Percentiles rank a stretch among this genome's conserved stretches.
These are phyloP conservation scores for Microctonus brassicae DNA, from an alignment of 2,888 invertebrate species.

Conservation along the genomic window DNA sequence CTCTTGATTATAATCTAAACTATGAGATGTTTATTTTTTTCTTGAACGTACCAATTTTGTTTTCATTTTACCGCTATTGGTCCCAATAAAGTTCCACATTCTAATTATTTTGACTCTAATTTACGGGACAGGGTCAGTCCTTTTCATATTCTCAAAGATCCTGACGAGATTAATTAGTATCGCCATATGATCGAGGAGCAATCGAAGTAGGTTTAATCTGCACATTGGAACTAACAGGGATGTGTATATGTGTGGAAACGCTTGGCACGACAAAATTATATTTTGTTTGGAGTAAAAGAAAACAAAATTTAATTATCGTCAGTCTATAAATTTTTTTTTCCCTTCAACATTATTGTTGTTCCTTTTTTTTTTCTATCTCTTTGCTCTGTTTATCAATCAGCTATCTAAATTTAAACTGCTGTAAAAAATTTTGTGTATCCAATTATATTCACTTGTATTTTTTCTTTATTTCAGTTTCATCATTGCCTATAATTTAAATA, in stretches of 20 bases:
- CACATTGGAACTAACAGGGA: slow-evolving; percentile 37
- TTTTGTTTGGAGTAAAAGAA: neutral
- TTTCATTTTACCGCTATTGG: no score
- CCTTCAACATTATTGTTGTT: neutral
- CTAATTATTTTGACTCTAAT: slow-evolving; percentile 35
- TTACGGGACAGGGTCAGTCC: slow-evolving; percentile 39
- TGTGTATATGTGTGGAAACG: slow-evolving; percentile 32
- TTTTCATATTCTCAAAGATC: slow-evolving; percentile 30
- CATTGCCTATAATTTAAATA: neutral
- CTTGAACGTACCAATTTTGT: slow-evolving; percentile 43
- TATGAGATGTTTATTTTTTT: slow-evolving; percentile 21
- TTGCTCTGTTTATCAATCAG: no score
- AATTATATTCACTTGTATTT: neutral
- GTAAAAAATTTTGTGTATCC: neutral
- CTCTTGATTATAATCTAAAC: neutral
- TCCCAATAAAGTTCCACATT: slow-evolving; percentile 56
- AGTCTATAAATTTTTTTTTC: neutral
- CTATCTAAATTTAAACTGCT: neutral
- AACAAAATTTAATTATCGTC: neutral
- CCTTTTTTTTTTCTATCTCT: neutral
- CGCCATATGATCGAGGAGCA: slow-evolving; percentile 39
- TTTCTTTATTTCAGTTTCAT: neutral
- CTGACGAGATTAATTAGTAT: neutral
- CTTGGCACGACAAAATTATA: slow-evolving; percentile 41
- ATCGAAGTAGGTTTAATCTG: slow-evolving; percentile 22